Conservation (phyloP, 2,113 vertebrate genomes). For the Vulpes ferrilata region DNA sequence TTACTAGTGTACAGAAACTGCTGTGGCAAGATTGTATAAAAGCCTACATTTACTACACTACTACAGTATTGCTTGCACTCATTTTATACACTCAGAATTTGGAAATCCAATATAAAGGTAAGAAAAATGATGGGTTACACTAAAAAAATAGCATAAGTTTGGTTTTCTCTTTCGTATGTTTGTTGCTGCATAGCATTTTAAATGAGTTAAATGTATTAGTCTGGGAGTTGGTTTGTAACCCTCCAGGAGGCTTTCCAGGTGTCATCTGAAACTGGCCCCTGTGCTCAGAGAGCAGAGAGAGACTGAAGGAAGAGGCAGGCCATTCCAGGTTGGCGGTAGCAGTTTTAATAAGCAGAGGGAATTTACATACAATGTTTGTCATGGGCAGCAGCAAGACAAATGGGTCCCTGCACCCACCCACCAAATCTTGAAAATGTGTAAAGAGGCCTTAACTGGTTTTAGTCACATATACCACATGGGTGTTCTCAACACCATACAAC, state of each 20-base stretch:
- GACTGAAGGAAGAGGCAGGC: background rate
- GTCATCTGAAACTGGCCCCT: background rate
- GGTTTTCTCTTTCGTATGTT: background rate
- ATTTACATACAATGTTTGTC: background rate
- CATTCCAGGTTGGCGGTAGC: background rate
- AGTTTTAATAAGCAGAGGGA: background rate
- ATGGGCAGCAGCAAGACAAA: background rate
- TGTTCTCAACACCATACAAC: background rate
- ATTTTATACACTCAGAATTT: slow-evolving; percentile 1
- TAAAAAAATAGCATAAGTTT: background rate
- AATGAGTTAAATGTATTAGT: background rate
- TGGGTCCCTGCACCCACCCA: background rate
- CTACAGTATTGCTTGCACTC: background rate
- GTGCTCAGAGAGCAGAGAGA: background rate
- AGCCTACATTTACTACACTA: background rate
- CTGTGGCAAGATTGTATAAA: background rate
- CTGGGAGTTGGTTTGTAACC: background rate
- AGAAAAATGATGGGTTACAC: background rate
- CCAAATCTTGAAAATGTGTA: background rate
- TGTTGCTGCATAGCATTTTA: background rate
- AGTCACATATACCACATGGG: background rate
- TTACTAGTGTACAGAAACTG: background rate
- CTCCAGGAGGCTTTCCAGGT: background rate
- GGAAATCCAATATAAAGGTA: background rate
- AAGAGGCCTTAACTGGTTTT: background rate